phyloP scores from a whole-genome alignment of 2,797 vertebrate genomes.

The Toxotes lorentzi region DNA sequence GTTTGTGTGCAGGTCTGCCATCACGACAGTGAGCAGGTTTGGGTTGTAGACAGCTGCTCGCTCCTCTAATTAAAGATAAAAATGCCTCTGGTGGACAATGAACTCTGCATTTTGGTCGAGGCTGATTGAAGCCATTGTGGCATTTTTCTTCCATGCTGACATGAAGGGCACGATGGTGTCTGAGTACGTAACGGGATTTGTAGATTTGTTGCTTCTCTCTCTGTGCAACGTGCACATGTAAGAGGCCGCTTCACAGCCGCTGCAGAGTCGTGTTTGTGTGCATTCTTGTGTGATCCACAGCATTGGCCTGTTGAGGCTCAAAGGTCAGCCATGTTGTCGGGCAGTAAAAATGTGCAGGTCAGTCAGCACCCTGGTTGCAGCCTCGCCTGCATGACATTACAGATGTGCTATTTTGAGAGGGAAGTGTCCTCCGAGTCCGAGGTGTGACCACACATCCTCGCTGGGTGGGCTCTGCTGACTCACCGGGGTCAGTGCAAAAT shows the following conservation, averaged over 20 bases:
- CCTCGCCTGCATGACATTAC: slow-evolving; percentile 78
- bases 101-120: slow-evolving; percentile 71
- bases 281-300: slow-evolving; percentile 54
- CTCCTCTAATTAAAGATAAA: slow-evolving; percentile 83
- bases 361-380: slow-evolving; percentile 61
- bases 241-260: slow-evolving; percentile 12
- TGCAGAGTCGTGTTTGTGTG: neutral
- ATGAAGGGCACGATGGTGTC: slow-evolving; percentile 50
- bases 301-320: slow-evolving; percentile 72
- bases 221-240: slow-evolving; percentile 8
- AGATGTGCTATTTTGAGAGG: slow-evolving; percentile 81
- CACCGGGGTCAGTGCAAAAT: slow-evolving; percentile 72
- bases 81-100: slow-evolving; percentile 79
- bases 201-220: slow-evolving; percentile 12
- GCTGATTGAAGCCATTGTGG: slow-evolving; percentile 69
- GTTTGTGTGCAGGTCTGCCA: slow-evolving; percentile 47
- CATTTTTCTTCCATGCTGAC: slow-evolving; percentile 61
- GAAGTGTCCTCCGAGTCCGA: slow-evolving; percentile 77
- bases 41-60: slow-evolving; percentile 80
- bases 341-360: slow-evolving; percentile 77
- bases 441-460: slow-evolving; percentile 77
- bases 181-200: slow-evolving; percentile 16
- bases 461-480: slow-evolving; percentile 75
- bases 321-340: slow-evolving; percentile 83
- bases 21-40: slow-evolving; percentile 60